phyloP scores from a whole-genome alignment of 2,113 vertebrate genomes.

The Mustelus asterias region DNA sequence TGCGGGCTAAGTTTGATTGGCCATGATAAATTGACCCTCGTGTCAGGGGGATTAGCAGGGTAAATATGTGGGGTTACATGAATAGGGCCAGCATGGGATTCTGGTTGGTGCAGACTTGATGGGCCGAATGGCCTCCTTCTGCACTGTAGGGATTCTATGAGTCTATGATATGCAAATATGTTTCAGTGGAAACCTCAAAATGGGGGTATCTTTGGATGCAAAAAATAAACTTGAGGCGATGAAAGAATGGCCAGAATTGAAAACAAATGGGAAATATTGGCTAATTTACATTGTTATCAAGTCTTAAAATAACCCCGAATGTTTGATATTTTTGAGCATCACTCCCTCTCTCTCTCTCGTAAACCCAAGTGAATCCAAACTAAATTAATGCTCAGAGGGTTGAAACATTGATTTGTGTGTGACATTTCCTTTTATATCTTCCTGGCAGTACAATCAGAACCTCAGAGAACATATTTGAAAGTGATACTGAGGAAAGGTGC shows the following conservation, averaged over 20 bases:
- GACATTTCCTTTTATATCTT: no score
- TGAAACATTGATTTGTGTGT: neutral
- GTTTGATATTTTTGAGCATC: neutral
- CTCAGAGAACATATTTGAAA: neutral
- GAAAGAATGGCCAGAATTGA: neutral
- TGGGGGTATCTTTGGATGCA: neutral
- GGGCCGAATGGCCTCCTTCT: no score
- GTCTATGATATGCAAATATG: neutral
- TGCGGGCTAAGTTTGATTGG: no score
- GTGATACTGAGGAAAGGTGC: neutral
- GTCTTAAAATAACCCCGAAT: neutral
- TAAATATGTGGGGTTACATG: no score
- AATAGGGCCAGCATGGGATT: no score
- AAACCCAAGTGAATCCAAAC: neutral
- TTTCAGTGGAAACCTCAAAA: neutral
- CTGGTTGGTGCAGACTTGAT: no score
- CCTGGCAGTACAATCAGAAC: no score
- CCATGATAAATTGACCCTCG: no score
- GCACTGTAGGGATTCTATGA: no score
- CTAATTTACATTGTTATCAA: neutral
- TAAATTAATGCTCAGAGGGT: neutral
- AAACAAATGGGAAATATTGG: neutral
- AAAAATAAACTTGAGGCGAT: neutral
- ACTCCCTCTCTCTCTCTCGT: no score
- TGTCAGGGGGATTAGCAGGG: no score